A percentile compares a stretch with the other conserved stretches of the same genome.
phyloP scores from a whole-genome alignment of 35 echinoderm and acorn worm species.

The Diadema setosum region DNA sequence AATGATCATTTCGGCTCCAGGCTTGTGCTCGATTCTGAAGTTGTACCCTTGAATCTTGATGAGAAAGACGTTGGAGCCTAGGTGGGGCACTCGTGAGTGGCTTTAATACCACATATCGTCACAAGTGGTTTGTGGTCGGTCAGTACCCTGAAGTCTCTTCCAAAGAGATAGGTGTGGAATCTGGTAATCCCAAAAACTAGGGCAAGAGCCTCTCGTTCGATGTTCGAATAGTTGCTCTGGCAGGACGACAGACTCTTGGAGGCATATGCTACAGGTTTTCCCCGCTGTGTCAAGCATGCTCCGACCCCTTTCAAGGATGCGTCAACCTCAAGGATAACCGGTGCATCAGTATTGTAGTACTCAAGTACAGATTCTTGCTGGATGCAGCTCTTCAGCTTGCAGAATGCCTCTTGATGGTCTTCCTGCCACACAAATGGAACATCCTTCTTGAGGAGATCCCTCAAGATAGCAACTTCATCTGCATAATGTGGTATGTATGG shows the following conservation, averaged over 20 bases:
- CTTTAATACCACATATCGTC: slow-evolving; percentile 54
- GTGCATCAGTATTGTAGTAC: slow-evolving; percentile 22
- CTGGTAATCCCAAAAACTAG: slow-evolving; percentile 45
- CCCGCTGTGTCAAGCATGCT: slow-evolving; percentile 22
- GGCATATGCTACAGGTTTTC: slow-evolving; percentile 53
- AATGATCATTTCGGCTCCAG: slow-evolving; percentile 36
- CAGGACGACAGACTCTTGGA: slow-evolving; percentile 47
- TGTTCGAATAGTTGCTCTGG: slow-evolving; percentile 51
- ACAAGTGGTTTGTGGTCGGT: slow-evolving; percentile 55
- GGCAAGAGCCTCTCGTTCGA: slow-evolving; percentile 51
- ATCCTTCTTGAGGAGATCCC: slow-evolving; percentile 15
- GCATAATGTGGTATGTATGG: slow-evolving; percentile 36
- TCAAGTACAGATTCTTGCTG: background rate
- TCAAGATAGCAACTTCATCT: slow-evolving; percentile 13
- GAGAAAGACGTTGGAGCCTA: slow-evolving; percentile 34
- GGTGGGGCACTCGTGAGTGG: slow-evolving; percentile 71
- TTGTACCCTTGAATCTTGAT: slow-evolving; percentile 75
- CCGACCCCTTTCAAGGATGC: slow-evolving; percentile 37
- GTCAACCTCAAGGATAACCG: slow-evolving; percentile 1
- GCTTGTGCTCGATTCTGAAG: slow-evolving; percentile 42
- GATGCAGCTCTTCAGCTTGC: background rate
- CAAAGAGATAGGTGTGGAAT: slow-evolving; percentile 61
- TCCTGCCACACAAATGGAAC: slow-evolving; percentile 28
- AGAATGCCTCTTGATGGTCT: slow-evolving; percentile 29
- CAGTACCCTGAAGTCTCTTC: slow-evolving; percentile 33